Evolutionary conservation across 2,797 vertebrate species (phyloP).

Genomic region (Alectoris magna): DNA sequence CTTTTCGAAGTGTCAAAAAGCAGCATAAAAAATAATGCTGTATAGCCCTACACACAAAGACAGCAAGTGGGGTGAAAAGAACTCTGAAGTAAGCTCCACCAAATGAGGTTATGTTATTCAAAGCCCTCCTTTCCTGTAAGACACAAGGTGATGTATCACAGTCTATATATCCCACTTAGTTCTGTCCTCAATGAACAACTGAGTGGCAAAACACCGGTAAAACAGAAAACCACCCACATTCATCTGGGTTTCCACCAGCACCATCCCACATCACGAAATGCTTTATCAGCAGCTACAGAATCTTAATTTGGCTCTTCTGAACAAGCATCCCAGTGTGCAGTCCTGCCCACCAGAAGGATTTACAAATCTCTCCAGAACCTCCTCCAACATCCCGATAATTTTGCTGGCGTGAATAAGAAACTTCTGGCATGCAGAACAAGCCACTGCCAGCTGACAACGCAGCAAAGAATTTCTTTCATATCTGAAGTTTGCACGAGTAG

Average conservation of each 20-base stretch:
- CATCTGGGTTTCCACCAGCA: neutral
- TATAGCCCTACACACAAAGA: slow-evolving; percentile 6
- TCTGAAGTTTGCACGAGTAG: slow-evolving; percentile 56
- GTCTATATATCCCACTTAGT: slow-evolving; percentile 4
- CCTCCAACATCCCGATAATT: slow-evolving; percentile 26
- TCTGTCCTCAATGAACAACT: neutral
- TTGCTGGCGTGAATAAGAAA: slow-evolving; percentile 27
- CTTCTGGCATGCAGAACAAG: slow-evolving; percentile 29
- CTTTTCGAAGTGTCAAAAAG: slow-evolving; percentile 18
- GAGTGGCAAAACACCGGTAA: slow-evolving; percentile 43
- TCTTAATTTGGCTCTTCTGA: slow-evolving; percentile 42
- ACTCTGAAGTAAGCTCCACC: neutral
- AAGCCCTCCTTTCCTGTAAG: slow-evolving; percentile 8
- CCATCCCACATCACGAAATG: neutral
- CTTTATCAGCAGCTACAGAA: slow-evolving; percentile 49
- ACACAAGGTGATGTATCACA: slow-evolving; percentile 26
- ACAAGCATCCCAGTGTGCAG: neutral
- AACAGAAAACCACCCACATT: neutral
- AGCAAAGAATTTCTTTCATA: slow-evolving; percentile 43
- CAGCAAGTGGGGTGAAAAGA: neutral
- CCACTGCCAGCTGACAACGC: neutral
- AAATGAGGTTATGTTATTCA: slow-evolving; percentile 16
- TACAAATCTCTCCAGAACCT: slow-evolving; percentile 47
- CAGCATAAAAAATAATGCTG: neutral
- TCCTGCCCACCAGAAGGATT: slow-evolving; percentile 56